Evolutionary conservation across 2,113 vertebrate genomes (phyloP).

Genomic region (Circaetus gallicus): DNA sequence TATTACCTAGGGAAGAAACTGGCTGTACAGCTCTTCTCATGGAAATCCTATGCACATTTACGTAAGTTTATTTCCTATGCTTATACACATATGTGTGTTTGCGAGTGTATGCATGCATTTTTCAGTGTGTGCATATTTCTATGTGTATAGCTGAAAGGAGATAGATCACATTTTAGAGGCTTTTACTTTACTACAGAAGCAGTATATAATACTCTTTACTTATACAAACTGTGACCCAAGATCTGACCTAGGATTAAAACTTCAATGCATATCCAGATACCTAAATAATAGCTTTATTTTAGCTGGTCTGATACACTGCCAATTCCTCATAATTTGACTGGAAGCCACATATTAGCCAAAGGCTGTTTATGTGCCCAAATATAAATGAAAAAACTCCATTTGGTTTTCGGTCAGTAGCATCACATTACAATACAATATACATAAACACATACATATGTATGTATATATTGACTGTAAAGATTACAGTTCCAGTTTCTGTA

Average conservation of each 20-base stretch:
- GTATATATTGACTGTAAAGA: neutral
- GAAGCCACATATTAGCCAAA: neutral
- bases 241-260: neutral
- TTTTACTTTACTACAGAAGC: neutral
- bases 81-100: neutral
- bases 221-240: neutral
- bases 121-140: neutral
- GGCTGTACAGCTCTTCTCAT: neutral
- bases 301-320: neutral
- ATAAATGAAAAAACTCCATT: neutral
- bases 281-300: neutral
- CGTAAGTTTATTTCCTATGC: neutral
- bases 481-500: neutral
- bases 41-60: neutral
- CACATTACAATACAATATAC: neutral
- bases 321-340: neutral
- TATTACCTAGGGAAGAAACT: neutral
- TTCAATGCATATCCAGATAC: neutral
- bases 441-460: neutral
- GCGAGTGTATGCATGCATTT: neutral
- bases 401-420: neutral
- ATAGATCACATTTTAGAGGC: neutral
- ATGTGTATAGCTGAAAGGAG: neutral
- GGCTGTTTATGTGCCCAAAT: neutral
- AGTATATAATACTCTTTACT: neutral